These are phyloP conservation scores for Teleopsis dalmanni DNA, from an alignment of 1,140 invertebrate species.

Conservation along the genomic window DNA sequence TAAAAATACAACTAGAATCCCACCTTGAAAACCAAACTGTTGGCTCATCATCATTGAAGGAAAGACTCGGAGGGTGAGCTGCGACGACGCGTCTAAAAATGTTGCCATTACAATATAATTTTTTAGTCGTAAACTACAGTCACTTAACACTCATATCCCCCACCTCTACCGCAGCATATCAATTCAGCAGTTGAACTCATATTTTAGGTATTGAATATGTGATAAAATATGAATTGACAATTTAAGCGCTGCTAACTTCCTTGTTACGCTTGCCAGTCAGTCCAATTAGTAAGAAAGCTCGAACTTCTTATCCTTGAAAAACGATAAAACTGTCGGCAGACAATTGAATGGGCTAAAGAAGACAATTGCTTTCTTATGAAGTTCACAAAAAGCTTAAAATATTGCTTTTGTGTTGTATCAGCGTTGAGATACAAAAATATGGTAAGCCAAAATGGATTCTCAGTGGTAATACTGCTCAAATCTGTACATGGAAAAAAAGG, in stretches of 20 bases:
- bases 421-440: slow-evolving; percentile 14
- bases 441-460: background rate
- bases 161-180: background rate
- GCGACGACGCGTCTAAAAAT: background rate
- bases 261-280: background rate
- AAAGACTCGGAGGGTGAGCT: background rate
- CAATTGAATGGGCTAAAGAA: slow-evolving; percentile 30
- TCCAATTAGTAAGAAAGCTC: background rate
- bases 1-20: too few species aligned
- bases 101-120: background rate
- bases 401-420: slow-evolving; percentile 32
- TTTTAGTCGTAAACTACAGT: background rate
- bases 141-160: background rate
- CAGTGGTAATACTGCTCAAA: background rate
- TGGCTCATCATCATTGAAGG: background rate
- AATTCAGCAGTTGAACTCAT: background rate
- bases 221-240: slow-evolving; percentile 18
- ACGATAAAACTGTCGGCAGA: slow-evolving; percentile 42
- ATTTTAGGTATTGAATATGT: slow-evolving; percentile 8
- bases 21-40: too few species aligned
- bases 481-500: background rate
- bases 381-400: background rate
- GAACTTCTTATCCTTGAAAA: too few species aligned
- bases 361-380: background rate
- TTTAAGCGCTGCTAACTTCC: slow-evolving; percentile 2